Base-by-base conservation (phyloP, 2,113 vertebrate species). In the Symphodus melops region DNA sequence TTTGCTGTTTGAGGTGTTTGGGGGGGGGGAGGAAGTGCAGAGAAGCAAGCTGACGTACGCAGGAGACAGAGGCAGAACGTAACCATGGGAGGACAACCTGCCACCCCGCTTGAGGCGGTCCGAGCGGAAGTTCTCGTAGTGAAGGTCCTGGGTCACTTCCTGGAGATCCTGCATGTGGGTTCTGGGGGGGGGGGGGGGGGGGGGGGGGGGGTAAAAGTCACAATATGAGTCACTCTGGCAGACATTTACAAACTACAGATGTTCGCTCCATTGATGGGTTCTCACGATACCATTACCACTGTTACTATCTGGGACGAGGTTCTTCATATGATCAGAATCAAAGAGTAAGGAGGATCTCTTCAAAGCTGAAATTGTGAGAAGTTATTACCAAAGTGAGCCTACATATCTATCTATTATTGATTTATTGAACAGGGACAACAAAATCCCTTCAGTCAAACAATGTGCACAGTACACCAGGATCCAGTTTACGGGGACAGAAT, bases 131-230 rank as follows among this genome's bases (percentile, higher is more conserved):
- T 98, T 99, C 94, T 99, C 98, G 4, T 99, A 99, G 91, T 99
- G 98, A 64, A 99, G 96, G 86, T 99, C 98, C 93, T 99, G 97
- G 75, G 98, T 99, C 78, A 99, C 98, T 84, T 99, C 98, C 92
- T 99, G 98, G 13, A 99, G 97, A 58, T 99, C 98, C 78, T 99
- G 97, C 98, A 99, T 99, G 67, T 99, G 98, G 23, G 98, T 99
- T 80, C 97, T 99, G 88, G 2, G 63, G 49, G 72, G 59, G 20
- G 25, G 14, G 2, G 4, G 39, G 11, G 64, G 54, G 63, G 49
- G 72, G 59, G 20, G 25, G 14, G 2, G 4, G 39, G 11, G 64
- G 54, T 75, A 65, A 57, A 80, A 71, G 42, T 42, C 39, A 41
- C 21, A 20, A 28, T n/a, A 6, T 25, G 57, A 62, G 59, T 21